A percentile compares a stretch with the other conserved stretches of the same genome.
These are phyloP conservation scores for Plumapathes pennacea DNA, from an alignment of 92 coral and sea anemone species.

Conservation along the genomic window DNA sequence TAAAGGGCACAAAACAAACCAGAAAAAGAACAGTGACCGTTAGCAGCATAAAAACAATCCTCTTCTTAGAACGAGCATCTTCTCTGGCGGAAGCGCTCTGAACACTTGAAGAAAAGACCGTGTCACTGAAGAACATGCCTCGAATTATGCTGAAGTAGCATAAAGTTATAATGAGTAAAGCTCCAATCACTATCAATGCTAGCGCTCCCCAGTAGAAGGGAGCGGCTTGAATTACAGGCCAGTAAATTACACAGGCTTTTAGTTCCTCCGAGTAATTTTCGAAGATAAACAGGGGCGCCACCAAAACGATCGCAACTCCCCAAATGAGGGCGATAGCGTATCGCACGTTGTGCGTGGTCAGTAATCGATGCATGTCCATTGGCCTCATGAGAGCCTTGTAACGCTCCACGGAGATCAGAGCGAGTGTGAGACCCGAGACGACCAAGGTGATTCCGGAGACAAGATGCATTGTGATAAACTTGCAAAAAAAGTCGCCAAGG, in stretches of 20 bases:
- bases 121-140: conserved; percentile 71
- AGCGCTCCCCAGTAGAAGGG: conserved; percentile 62
- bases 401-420: conserved; percentile 73
- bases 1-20: conserved; percentile 66
- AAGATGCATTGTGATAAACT: conserved; percentile 62
- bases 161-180: conserved; percentile 38
- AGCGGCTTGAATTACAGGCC: conserved; percentile 14
- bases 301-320: conserved; percentile 48
- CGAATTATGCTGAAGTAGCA: conserved; percentile 75
- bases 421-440: conserved; percentile 73
- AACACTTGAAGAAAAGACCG: conserved; percentile 49
- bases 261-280: conserved; percentile 13
- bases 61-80: conserved; percentile 54
- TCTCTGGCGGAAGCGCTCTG: neutral
- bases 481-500: conserved; percentile 60
- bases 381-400: conserved; percentile 71
- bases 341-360: conserved; percentile 45
- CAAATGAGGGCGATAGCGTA: conserved; percentile 61
- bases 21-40: conserved; percentile 62
- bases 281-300: conserved; percentile 61
- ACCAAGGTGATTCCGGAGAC: conserved; percentile 61
- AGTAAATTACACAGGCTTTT: conserved; percentile 21
- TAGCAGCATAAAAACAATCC: conserved; percentile 59
- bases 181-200: conserved; percentile 25
- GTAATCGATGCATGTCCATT: conserved; percentile 19